Evolutionary conservation across 2,888 invertebrate genomes (phyloP).

Genomic region (Cataglyphis altisquamis): DNA sequence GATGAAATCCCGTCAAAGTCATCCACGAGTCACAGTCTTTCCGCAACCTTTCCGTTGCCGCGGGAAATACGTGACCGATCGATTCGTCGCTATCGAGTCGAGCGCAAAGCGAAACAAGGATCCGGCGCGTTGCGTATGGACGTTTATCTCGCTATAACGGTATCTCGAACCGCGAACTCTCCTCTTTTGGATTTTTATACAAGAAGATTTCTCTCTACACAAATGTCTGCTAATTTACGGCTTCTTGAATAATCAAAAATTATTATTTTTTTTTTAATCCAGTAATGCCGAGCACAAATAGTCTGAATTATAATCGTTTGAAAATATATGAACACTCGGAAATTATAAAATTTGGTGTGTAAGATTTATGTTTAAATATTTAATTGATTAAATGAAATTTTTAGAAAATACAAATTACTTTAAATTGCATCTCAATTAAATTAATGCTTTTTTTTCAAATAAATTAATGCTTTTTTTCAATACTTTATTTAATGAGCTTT

Average conservation of each 20-base stretch:
- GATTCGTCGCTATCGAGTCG: constrained; percentile 34
- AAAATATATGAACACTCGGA: not conserved
- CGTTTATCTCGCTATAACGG: constrained; percentile 38
- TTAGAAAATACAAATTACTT: not conserved
- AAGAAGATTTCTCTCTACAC: not conserved
- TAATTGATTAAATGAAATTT: not conserved
- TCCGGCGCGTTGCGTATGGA: constrained; percentile 27
- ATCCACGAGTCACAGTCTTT: constrained; percentile 28
- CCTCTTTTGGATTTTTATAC: constrained; percentile 35
- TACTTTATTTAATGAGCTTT: not conserved
- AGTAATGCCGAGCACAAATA: not conserved
- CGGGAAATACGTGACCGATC: constrained; percentile 46
- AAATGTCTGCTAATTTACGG: not conserved
- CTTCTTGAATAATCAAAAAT: not conserved
- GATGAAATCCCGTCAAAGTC: constrained; percentile 66
- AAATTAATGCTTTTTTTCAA: not conserved
- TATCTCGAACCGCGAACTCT: not conserved
- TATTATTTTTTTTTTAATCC: not conserved
- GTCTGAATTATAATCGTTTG: not conserved
- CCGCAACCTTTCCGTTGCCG: constrained; percentile 42
- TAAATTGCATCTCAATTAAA: not conserved
- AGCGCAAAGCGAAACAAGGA: constrained; percentile 22
- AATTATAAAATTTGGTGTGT: not conserved
- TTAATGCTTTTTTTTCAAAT: not conserved
- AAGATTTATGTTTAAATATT: not conserved